Evolutionary conservation across 2,113 vertebrate species (phyloP).

Genomic region (Mesembrinibis cayennensis): DNA sequence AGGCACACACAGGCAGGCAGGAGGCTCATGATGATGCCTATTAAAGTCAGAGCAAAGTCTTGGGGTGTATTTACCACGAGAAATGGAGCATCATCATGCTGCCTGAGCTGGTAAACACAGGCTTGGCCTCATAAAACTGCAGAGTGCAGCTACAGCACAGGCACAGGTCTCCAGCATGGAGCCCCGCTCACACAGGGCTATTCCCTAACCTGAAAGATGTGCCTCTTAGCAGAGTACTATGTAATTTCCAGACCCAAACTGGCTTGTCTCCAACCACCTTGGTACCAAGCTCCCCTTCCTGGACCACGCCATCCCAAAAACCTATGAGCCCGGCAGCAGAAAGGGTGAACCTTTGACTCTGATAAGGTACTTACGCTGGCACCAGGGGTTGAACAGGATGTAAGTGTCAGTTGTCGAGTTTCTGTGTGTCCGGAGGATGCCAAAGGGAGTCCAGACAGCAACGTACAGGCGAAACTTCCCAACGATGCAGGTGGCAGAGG

Average conservation of each 20-base stretch:
- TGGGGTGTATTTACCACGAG: not conserved
- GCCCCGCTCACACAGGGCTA: not conserved
- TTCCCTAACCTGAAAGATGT: not conserved
- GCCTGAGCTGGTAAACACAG: not conserved
- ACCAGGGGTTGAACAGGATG: slow-evolving; percentile 96
- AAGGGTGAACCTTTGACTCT: not conserved
- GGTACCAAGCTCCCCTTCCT: not conserved
- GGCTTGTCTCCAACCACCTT: not conserved
- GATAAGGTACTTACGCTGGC: slow-evolving; percentile 71
- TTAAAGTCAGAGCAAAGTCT: not conserved
- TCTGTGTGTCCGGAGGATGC: slow-evolving; percentile 83
- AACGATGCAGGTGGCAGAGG: slow-evolving; percentile 82
- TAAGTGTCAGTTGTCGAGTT: slow-evolving; percentile 79
- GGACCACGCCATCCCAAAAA: not conserved
- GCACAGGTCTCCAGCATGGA: not conserved
- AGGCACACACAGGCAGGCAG: not conserved
- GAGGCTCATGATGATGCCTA: not conserved
- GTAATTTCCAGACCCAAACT: not conserved
- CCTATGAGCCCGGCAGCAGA: not conserved
- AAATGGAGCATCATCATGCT: not conserved
- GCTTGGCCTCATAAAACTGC: not conserved
- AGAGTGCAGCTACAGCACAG: not conserved
- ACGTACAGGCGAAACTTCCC: slow-evolving; percentile 90
- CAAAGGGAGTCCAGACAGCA: slow-evolving; percentile 85
- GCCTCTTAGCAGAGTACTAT: not conserved